phyloP scores from a whole-genome alignment of 2,888 invertebrate species.

The Parelbella ahira region DNA sequence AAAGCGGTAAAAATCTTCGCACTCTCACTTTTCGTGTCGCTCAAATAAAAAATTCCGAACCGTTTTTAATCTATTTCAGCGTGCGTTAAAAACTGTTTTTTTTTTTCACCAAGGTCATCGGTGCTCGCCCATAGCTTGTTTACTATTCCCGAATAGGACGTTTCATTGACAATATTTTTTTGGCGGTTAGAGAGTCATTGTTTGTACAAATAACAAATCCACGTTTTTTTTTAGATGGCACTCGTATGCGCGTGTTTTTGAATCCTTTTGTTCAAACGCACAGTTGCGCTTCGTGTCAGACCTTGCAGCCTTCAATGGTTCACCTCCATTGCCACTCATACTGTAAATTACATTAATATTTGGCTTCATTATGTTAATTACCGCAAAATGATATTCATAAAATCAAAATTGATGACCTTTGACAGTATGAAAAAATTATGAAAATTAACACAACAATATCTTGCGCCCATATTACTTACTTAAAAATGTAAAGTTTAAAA shows the following conservation, averaged over 20 bases:
- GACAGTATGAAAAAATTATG: too few relatives aligned
- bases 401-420: too few relatives aligned
- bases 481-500: too few relatives aligned
- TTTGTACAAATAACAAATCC: conserved; percentile 21
- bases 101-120: conserved; percentile 30
- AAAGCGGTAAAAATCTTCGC: conserved; percentile 43
- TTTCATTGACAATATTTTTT: conserved; percentile 24
- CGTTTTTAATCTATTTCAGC: conserved; percentile 38
- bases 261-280: conserved; percentile 16
- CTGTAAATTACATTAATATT: too few relatives aligned
- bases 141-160: conserved; percentile 22
- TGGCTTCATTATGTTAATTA: too few relatives aligned
- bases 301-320: background rate
- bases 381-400: too few relatives aligned
- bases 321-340: too few relatives aligned
- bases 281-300: conserved; percentile 5
- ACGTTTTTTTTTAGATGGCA: conserved; percentile 12
- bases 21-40: conserved; percentile 45
- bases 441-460: too few relatives aligned
- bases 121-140: conserved; percentile 26
- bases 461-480: too few relatives aligned
- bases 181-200: conserved; percentile 22
- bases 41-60: conserved; percentile 44
- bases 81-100: conserved; percentile 28
- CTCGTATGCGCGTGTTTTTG: conserved; percentile 14